These are phyloP conservation scores for Tenodera sinensis DNA, from an alignment of 2,888 invertebrate genomes.

Conservation along the genomic window DNA sequence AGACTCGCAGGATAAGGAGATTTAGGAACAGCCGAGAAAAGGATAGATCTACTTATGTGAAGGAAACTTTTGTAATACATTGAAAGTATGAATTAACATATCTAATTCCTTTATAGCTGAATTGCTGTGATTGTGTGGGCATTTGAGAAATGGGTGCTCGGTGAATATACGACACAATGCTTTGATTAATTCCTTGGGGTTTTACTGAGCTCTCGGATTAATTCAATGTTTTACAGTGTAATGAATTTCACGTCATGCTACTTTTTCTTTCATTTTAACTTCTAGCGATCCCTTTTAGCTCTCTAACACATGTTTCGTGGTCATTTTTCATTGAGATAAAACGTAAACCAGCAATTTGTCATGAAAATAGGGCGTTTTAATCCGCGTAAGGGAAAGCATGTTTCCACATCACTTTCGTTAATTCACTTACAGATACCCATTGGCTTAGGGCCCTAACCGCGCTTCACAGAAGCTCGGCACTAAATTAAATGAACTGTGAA, in stretches of 20 bases:
- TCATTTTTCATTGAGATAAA: neutral
- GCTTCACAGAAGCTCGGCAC: neutral
- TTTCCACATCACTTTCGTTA: neutral
- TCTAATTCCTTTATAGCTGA: no score
- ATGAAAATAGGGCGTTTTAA: neutral
- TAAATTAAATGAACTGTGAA: neutral
- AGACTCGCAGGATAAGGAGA: no score
- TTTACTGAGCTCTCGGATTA: neutral
- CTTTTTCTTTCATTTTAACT: neutral
- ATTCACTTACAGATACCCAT: neutral
- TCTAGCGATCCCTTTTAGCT: neutral
- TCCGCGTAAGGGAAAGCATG: neutral
- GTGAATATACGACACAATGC: no score
- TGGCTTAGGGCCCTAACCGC: neutral
- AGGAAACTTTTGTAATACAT: no score
- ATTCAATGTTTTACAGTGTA: neutral
- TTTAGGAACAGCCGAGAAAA: no score
- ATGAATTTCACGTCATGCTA: neutral
- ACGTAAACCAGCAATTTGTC: neutral
- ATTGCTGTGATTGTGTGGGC: no score
- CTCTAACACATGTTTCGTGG: neutral
- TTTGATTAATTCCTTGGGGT: no score
- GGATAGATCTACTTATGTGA: no score
- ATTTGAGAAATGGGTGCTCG: no score
- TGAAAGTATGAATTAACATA: no score